Base-by-base conservation (phyloP, 2,888 invertebrate species). In the Serrognathus titanus region DNA sequence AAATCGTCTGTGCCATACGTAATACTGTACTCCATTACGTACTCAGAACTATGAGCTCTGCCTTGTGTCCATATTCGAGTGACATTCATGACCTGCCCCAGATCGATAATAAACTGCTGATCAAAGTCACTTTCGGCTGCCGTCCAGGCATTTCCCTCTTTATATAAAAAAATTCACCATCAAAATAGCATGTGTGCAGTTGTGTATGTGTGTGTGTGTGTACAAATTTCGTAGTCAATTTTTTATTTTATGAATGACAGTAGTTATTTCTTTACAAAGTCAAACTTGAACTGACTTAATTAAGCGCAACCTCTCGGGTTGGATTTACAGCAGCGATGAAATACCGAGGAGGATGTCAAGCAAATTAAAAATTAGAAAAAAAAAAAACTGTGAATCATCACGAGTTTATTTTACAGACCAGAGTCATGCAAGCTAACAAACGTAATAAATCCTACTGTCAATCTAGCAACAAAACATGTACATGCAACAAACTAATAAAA, bases 1-100 rank as follows among this genome's bases (percentile, higher is more conserved):
- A 89, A 85, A 61, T 92, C 93, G 73, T 93, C 94, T 68, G 90
- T 89, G 63, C 94, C 93, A 80, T 94, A 97, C 79, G 94, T 92
- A 73, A 98, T 88, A 74, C 89, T 88, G 79, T 91, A 98, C 78
- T 97, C 96, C 78, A 90, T 90, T 56, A 97, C 93, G 80, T 86
- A 97, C 78, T 97, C 96, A 69, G 88, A 86, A 61, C 92, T 90
- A 73, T 92, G 91, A 2, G 92, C 88, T 55, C 96, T 86, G 65
- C 97, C 97, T 77, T 94, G 94, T 24, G 94, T 92, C 64, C 90
- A 89, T 57, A 97, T 89, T 63, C 89, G 83, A 38, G 95, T 94
- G 66, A 98, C 84, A 78, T 95, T 94, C 85, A 88, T 92, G 66
- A 91, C 85, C 69, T 84, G 82, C 59, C 92, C 92, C 78, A 98